A percentile compares a stretch with the other conserved stretches of the same genome.
Evolutionary conservation across 37 sponge, comb jelly and placozoan genomes (phyloP).

Genomic region (Corticium candelabrum): DNA sequence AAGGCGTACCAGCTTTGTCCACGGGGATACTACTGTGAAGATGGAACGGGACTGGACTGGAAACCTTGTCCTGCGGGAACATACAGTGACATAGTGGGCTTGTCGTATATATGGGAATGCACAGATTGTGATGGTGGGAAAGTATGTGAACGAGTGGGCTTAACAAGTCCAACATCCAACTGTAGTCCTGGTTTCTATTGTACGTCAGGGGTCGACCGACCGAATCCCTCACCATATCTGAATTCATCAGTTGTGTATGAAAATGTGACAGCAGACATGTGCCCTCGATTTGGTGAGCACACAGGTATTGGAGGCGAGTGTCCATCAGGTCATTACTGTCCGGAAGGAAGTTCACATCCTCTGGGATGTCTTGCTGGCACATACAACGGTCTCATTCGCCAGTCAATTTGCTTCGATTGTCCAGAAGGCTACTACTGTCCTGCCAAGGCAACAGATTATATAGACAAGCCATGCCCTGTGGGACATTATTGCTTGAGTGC

Average conservation of each 20-base stretch:
- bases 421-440: conserved; percentile 26
- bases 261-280: not conserved
- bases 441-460: not conserved
- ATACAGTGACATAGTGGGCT: conserved; percentile 3
- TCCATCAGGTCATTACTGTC: conserved; percentile 19
- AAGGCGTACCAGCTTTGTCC: conserved; percentile 18
- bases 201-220: conserved; percentile 15
- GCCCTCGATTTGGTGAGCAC: not conserved
- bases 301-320: conserved; percentile 15
- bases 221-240: conserved; percentile 1
- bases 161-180: not conserved
- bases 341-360: not conserved
- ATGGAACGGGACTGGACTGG: not conserved
- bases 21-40: conserved; percentile 29
- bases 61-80: conserved; percentile 25
- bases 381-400: conserved; percentile 8
- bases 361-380: conserved; percentile 6
- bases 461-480: conserved; percentile 15
- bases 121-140: not conserved
- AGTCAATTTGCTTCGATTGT: not conserved
- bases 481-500: conserved; percentile 24
- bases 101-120: not conserved
- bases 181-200: conserved; percentile 22
- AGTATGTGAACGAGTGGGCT: not conserved
- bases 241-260: not conserved